A percentile compares a stretch with the other conserved stretches of the same genome.
These are phyloP conservation scores for Pseudomyrmex concolor DNA, from an alignment of 1,140 invertebrate species.

Conservation along the genomic window DNA sequence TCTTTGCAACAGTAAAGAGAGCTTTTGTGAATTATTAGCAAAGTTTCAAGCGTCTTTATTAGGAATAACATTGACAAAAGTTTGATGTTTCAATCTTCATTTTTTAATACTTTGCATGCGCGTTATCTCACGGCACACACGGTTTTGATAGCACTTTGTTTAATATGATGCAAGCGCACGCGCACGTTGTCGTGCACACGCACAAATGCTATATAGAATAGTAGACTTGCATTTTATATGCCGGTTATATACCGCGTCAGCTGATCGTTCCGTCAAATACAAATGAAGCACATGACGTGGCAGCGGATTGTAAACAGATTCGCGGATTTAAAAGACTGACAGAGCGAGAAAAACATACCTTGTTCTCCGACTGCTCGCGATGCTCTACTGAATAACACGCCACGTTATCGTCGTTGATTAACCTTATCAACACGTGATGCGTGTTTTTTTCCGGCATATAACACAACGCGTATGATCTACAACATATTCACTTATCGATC, in stretches of 20 bases:
- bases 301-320: constrained; percentile 14
- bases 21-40: not conserved
- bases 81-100: constrained; percentile 12
- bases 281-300: not conserved
- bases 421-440: constrained; percentile 61
- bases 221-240: too few species aligned
- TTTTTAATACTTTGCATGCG: not conserved
- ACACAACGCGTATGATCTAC: not conserved
- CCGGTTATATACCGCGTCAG: constrained; percentile 35
- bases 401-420: constrained; percentile 59
- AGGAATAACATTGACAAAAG: not conserved
- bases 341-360: constrained; percentile 43
- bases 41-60: not conserved
- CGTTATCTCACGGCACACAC: not conserved
- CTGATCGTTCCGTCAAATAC: constrained; percentile 25
- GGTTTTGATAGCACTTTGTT: not conserved
- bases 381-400: not conserved
- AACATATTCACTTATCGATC: constrained; percentile 44
- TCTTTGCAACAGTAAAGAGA: not conserved
- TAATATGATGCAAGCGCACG: not conserved
- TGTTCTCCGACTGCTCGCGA: not conserved
- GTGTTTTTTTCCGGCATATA: not conserved
- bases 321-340: not conserved
- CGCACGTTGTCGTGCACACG: too few species aligned
- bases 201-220: too few species aligned